A percentile compares a stretch with the other conserved stretches of the same genome.
phyloP scores from a whole-genome alignment of 2,113 vertebrate genomes.

The Chloropsis cyanopogon region DNA sequence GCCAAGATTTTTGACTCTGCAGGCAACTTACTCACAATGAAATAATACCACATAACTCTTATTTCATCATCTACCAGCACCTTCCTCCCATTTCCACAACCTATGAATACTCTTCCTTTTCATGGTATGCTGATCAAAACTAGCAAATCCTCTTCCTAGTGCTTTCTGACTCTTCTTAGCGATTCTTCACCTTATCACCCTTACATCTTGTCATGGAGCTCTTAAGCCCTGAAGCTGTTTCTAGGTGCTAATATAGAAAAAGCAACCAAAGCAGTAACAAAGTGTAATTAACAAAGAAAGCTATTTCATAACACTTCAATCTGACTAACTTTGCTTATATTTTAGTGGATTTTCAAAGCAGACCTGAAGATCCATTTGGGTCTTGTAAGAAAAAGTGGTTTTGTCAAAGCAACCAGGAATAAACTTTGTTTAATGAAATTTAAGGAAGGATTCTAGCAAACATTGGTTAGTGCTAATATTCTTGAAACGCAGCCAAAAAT shows the following conservation, averaged over 20 bases:
- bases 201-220: background rate
- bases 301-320: background rate
- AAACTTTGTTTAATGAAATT: background rate
- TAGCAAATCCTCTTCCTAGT: background rate
- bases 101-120: background rate
- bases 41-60: background rate
- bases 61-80: rapidly evolving
- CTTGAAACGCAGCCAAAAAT: background rate
- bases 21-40: background rate
- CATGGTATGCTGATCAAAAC: background rate
- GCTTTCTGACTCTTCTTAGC: background rate
- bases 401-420: background rate
- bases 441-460: background rate
- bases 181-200: background rate
- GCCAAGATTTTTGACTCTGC: background rate
- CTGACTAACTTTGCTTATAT: background rate
- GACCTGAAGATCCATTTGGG: background rate
- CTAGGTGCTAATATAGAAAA: background rate
- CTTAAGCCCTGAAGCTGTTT: background rate
- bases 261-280: background rate
- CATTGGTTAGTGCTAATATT: rapidly evolving
- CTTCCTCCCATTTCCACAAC: background rate
- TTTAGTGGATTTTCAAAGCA: background rate
- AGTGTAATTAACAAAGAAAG: background rate
- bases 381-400: background rate